Evolutionary conservation across 2,888 invertebrate genomes (phyloP), one percentile per base, ranked within the genome.

Genomic region (Frankliniella intonsa): DNA sequence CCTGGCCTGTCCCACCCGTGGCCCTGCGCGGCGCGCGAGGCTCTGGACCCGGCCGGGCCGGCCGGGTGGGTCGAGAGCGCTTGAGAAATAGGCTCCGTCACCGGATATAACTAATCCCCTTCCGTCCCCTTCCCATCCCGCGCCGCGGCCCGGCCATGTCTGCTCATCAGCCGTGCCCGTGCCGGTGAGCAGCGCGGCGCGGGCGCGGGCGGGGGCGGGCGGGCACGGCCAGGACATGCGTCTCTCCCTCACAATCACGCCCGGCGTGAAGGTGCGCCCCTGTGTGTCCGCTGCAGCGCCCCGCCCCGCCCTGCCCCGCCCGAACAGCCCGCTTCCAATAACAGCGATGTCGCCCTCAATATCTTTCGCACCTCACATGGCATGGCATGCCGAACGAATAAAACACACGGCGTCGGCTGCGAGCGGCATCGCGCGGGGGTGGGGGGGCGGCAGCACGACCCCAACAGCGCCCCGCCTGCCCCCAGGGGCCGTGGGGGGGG

Each of bases 81-180:
- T 69, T n/a, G 69, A 69, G 69, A 22, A 25, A 25, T 25, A 69
- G 69, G 69, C 69, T 19, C 65, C 65, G 22, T 69, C 69, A 62
- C 69, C 69, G 69, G 69, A 76, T 76, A 76, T 22, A 25, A 22
- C 69, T 76, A 76, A 76, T 76, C 69, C 69, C 25, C 69, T 76
- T 25, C 69, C 25, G 25, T 76, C 69, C 69, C 25, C 69, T 76
- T 25, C 69, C 25, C 25, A 76, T 76, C 25, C 25, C 69, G 55
- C 55, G 11, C 11, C 69, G 22, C 22, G 87, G 90, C 89, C 86
- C 93, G 17, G 62, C 3, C 38, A 38, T 38, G 38, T 38, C 38
- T 38, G 38, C 62, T 62, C 62, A 62, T n/a, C n/a, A 17, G 55
- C 55, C 55, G 14, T 55, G 55, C 55, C 14, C 55, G 55, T 8